phyloP scores from a whole-genome alignment of 2,113 vertebrate genomes.

The Panthera leo region DNA sequence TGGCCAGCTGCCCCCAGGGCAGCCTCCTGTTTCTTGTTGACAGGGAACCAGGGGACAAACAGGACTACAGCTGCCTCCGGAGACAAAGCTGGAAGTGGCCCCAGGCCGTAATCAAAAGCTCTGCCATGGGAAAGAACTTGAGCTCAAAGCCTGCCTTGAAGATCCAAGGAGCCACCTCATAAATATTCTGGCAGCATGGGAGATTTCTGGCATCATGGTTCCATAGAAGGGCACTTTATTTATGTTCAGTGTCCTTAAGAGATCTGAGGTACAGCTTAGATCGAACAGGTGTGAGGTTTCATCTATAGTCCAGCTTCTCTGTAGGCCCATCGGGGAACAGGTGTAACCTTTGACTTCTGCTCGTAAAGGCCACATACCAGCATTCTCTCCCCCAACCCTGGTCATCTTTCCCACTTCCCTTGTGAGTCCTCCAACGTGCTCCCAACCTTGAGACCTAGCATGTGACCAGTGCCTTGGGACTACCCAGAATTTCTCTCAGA shows the following conservation, averaged over 20 bases:
- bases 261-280: not conserved
- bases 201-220: not conserved
- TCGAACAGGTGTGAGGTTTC: not conserved
- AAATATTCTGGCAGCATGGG: not conserved
- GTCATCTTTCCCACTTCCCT: not conserved
- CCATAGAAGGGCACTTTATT: not conserved
- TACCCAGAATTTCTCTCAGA: not conserved
- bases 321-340: not conserved
- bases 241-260: not conserved
- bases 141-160: slow-evolving; percentile 42
- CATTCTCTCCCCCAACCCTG: not conserved
- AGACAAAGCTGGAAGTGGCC: slow-evolving; percentile 24
- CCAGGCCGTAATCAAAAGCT: not conserved
- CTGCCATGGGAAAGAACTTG: not conserved
- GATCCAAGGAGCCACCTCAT: not conserved
- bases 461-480: not conserved
- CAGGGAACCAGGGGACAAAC: not conserved
- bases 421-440: not conserved
- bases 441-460: not conserved
- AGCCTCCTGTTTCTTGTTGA: slow-evolving; percentile 1
- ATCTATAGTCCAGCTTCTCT: not conserved
- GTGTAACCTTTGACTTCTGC: not conserved
- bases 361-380: not conserved
- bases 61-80: not conserved
- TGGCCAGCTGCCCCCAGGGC: not conserved